Evolutionary conservation across 2,113 vertebrate genomes (phyloP), one percentile per base, ranked within the genome.

Genomic region (Cynopterus brachyotis): DNA sequence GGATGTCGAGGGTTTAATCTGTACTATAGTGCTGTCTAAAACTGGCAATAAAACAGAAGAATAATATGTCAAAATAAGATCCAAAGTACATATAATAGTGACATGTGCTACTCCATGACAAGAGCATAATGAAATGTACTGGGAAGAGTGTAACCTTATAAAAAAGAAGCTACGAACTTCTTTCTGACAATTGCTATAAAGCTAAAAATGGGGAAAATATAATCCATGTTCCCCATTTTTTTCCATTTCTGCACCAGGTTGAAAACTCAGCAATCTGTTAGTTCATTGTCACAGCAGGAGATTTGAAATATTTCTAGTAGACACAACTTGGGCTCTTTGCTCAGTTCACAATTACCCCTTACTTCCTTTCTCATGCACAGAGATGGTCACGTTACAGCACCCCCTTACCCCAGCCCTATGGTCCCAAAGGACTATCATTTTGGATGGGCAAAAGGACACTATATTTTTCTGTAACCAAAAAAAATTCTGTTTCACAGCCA

Each of bases 11-110:
- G 24, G 94, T 85, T 97, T 97, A 91, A 97, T 94, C 90, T 80
- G 55, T 62, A 90, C 89, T 94, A 22, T 8, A 62, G 72, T 53
- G 67, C 75, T 92, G 55, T 97, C 96, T 82, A 53, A 59, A 95
- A 92, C 22, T 64, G 60, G 35, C 35, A 97, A 86, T 87, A 93
- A 97, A 98, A 97, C 8, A 22, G 22, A 96, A 17, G 13, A 90
- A 69, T 87, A 93, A 97, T 93, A 93, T 9, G n/a, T 86, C 83
- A 93, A 97, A 80, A 64, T 15, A 82, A 93, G 73, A 75, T 81
- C 40, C 64, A 90, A 93, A 90, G 67, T 70, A 93, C 37, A 57
- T 35, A n/a, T 6, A 82, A 84, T 85, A 95, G 82, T 87, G 47
- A 89, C 35, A 80, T 15, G 69, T 96, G 73, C 87, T 96, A 60